These are phyloP conservation scores for Chaetura pelagica DNA, from an alignment of 2,113 vertebrate species.

Conservation along the genomic window DNA sequence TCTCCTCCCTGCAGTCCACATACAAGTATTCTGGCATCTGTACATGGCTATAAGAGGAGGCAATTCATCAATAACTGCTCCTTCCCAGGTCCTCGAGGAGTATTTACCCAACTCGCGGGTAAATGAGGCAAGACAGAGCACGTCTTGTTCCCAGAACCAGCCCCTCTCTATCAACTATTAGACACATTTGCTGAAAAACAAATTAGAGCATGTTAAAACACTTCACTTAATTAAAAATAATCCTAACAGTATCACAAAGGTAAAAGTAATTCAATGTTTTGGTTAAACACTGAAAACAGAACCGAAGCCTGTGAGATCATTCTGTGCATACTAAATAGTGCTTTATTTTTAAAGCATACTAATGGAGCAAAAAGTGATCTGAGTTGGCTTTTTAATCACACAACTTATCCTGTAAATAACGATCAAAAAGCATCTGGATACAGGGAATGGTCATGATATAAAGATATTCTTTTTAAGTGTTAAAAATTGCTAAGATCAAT, in stretches of 20 bases:
- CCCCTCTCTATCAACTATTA: background rate
- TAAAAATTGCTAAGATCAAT: background rate
- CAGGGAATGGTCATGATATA: background rate
- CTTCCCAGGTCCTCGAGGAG: background rate
- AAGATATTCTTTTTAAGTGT: background rate
- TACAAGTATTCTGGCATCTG: background rate
- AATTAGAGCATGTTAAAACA: constrained; percentile 41
- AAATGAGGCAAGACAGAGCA: constrained; percentile 23
- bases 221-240: constrained; percentile 46
- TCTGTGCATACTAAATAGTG: background rate
- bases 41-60: background rate
- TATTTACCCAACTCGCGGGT: background rate
- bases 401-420: background rate
- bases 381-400: background rate
- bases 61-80: constrained; percentile 16
- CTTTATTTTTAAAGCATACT: background rate
- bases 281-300: constrained; percentile 34
- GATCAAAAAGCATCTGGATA: background rate
- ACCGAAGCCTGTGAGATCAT: background rate
- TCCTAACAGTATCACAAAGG: constrained; percentile 27
- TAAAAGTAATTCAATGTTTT: constrained; percentile 34
- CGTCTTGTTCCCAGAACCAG: background rate
- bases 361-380: background rate
- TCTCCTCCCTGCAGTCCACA: background rate
- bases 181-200: background rate